Conservation (phyloP, 2,797 vertebrate genomes). For the Platalea minor region DNA sequence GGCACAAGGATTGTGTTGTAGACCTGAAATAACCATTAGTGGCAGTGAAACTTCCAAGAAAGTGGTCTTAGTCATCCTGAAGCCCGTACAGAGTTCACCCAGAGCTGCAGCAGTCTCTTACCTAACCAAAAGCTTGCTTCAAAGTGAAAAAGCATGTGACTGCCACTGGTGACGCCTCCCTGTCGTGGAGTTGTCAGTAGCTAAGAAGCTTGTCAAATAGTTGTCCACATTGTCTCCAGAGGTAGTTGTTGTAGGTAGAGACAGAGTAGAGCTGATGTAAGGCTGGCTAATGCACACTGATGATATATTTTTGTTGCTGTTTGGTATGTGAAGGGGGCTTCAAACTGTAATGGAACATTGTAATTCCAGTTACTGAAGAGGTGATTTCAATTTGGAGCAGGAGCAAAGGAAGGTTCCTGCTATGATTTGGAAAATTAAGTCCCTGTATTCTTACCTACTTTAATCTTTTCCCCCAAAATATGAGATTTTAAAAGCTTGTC, state of each 20-base stretch:
- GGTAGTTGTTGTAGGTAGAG: not conserved
- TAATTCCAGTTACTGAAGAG: not conserved
- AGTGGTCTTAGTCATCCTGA: not conserved
- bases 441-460: not conserved
- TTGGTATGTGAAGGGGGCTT: not conserved
- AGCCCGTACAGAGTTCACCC: not conserved
- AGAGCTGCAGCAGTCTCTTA: not conserved
- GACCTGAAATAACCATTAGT: not conserved
- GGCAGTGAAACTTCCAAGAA: not conserved
- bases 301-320: not conserved
- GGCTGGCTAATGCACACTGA: not conserved
- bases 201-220: not conserved
- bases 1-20: not conserved
- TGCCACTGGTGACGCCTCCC: not conserved
- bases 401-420: not conserved
- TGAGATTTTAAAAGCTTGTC: not conserved
- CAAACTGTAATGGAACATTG: not conserved
- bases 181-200: not conserved
- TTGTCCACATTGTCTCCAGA: not conserved
- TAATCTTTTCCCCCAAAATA: not conserved
- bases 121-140: not conserved
- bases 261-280: not conserved
- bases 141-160: not conserved
- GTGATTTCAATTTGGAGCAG: not conserved
- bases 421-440: not conserved